These are phyloP conservation scores for Maniola jurtina DNA, from an alignment of 1,140 invertebrate species.

Conservation along the genomic window DNA sequence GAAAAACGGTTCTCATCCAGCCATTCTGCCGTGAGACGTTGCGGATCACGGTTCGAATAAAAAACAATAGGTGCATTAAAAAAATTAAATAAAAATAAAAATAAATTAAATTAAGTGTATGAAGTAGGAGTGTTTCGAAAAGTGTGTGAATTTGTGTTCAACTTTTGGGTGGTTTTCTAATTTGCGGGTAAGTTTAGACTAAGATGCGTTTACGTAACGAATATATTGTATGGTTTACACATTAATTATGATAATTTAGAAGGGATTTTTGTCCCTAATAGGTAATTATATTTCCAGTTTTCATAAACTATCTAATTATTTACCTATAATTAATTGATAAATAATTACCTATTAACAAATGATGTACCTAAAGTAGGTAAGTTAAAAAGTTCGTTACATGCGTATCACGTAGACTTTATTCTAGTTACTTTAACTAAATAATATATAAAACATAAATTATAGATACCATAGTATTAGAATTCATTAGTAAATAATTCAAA, in stretches of 20 bases:
- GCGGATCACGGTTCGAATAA: slow-evolving; percentile 1
- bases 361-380: no score
- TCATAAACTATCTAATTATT: no score
- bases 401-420: no score
- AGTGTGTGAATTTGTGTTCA: neutral
- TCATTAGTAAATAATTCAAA: no score
- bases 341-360: no score
- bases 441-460: no score
- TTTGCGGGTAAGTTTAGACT: neutral
- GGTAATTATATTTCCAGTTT: no score
- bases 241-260: neutral
- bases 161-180: neutral
- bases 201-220: neutral
- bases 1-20: neutral
- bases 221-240: neutral
- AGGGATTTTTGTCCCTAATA: no score
- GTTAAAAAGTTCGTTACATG: no score
- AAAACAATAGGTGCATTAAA: neutral
- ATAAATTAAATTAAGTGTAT: slow-evolving; percentile 5
- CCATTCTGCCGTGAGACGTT: slow-evolving; percentile 2
- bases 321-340: no score
- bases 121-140: neutral
- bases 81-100: neutral
- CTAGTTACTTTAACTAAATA: no score
- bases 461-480: no score